A percentile compares a stretch with the other conserved stretches of the same genome.
Evolutionary conservation across 2,888 invertebrate species (phyloP).

Genomic region (Pyrrhia umbra): DNA sequence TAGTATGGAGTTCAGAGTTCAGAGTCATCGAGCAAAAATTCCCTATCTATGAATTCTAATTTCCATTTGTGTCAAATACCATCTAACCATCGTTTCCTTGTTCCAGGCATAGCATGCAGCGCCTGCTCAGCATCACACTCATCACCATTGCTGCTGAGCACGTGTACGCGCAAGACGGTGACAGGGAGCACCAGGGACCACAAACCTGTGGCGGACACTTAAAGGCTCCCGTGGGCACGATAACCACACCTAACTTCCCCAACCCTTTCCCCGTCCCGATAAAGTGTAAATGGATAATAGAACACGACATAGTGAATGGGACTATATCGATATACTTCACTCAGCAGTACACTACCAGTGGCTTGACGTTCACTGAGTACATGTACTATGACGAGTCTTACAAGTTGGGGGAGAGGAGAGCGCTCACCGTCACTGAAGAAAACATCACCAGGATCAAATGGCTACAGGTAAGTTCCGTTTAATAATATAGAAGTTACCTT

Average conservation of each 20-base stretch:
- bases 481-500: neutral
- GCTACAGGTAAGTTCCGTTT: constrained; percentile 81
- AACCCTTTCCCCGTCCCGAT: constrained; percentile 95
- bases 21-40: too few relatives aligned
- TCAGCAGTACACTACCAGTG: constrained; percentile 95
- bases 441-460: constrained; percentile 92
- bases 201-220: constrained; percentile 92
- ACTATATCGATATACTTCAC: constrained; percentile 96
- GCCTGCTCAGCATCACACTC: constrained; percentile 77
- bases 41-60: too few relatives aligned
- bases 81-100: constrained; percentile 53
- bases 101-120: constrained; percentile 81
- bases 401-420: constrained; percentile 92
- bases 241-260: constrained; percentile 96
- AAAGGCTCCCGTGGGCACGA: constrained; percentile 92
- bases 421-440: constrained; percentile 93
- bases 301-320: constrained; percentile 93
- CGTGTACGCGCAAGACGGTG: constrained; percentile 73
- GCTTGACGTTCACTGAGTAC: constrained; percentile 94
- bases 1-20: too few relatives aligned
- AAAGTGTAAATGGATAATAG: constrained; percentile 96
- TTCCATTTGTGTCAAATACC: too few relatives aligned
- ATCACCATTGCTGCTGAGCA: constrained; percentile 74
- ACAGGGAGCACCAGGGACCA: constrained; percentile 80
- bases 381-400: constrained; percentile 93